A percentile compares a stretch with the other conserved stretches of the same genome.
These are phyloP conservation scores for Neuroscelio doddi DNA, from an alignment of 2,888 invertebrate genomes.

Conservation along the genomic window DNA sequence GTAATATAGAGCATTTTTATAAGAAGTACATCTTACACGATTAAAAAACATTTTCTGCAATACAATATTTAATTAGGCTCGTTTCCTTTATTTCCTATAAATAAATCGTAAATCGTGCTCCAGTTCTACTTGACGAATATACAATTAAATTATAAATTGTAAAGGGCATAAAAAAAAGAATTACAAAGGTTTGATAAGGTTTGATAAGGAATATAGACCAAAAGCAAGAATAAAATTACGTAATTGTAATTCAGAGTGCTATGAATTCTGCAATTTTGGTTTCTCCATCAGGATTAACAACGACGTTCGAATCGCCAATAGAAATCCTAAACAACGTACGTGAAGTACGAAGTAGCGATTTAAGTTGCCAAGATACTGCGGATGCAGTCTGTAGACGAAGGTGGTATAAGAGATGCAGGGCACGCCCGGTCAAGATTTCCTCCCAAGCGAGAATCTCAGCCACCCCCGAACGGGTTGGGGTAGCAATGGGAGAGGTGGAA, in stretches of 20 bases:
- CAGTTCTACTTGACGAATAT: no score
- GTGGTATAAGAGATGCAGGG: slow-evolving; percentile 70
- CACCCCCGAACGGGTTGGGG: slow-evolving; percentile 52
- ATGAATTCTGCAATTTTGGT: slow-evolving; percentile 41
- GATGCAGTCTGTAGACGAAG: slow-evolving; percentile 32
- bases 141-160: no score
- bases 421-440: slow-evolving; percentile 73
- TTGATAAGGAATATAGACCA: slow-evolving; percentile 7
- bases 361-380: slow-evolving; percentile 41
- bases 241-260: slow-evolving; percentile 14
- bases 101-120: no score
- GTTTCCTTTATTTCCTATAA: no score
- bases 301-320: slow-evolving; percentile 37
- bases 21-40: no score
- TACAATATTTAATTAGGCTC: no score
- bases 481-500: slow-evolving; percentile 23
- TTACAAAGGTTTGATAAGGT: slow-evolving; percentile 5
- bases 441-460: slow-evolving; percentile 72
- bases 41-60: no score
- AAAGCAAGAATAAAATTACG: not conserved
- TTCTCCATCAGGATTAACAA: slow-evolving; percentile 35
- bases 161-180: no score
- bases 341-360: slow-evolving; percentile 55
- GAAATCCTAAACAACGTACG: slow-evolving; percentile 41
- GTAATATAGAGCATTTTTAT: no score